Evolutionary conservation across 2,888 invertebrate genomes (phyloP), one percentile per base, ranked within the genome.

Genomic region (Agriopis leucophaearia): DNA sequence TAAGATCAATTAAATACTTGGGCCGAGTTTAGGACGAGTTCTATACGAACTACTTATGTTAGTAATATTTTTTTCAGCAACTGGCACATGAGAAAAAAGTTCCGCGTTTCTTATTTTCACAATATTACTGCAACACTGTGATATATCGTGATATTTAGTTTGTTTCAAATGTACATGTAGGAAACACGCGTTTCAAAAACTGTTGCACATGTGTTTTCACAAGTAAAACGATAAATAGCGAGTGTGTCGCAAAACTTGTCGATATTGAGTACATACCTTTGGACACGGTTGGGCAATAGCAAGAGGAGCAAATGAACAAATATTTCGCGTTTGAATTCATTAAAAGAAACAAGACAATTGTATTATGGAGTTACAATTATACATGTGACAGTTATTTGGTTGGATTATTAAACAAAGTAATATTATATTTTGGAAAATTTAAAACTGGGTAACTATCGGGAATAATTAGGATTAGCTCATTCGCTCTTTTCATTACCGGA

Each of bases 201-300:
- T 47, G 61, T 61, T 66, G 57, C 66, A 66, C 55, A 51, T 62
- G 35, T 57, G 54, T 67, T 62, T 62, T 58, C 45, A 67, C 51
- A 62, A 67, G 62, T 12, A 58, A 62, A 52, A 40, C 57, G 61
- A 58, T 67, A 61, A 62, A 62, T 36, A 54, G 42, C 40, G 38
- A 38, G 9, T 55, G 13, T 59, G 10, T 69, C 60, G 56, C 55
- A 13, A 57, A 56, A 69, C 40, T 38, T 16, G 47, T 52, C 60
- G 64, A 64, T 68, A 60, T 61, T 40, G 60, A 50, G 64, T 60
- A 59, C 55, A 59, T 36, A 51, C 51, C 47, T 40, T 69, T 69
- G n/a, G 68, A 45, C 54, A 56, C 35, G 68, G 60, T 64, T 69
- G 55, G 42, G 60, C 40, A 64, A 69, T 16, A 40, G 60, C 40